Conservation (phyloP, 2,113 vertebrate genomes). For the Hipposideros armiger region DNA sequence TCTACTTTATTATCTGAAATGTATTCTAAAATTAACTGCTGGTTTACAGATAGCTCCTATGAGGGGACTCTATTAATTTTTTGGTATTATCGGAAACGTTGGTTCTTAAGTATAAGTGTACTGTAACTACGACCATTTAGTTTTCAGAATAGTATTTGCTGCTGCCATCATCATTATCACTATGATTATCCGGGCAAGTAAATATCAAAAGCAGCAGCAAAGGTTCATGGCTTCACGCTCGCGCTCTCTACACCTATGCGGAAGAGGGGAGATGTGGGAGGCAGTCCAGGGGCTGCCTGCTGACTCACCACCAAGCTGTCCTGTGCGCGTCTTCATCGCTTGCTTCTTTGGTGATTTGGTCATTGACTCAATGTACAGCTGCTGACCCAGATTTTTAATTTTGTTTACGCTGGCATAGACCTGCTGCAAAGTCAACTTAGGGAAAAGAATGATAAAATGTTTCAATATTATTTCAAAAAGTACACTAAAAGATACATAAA, state of each 20-base stretch:
- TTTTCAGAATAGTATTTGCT: neutral
- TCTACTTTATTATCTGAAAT: neutral
- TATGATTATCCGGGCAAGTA: fast-evolving
- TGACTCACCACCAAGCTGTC: constrained; percentile 71
- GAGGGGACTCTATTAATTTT: neutral
- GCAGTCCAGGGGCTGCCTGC: fast-evolving
- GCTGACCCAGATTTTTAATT: constrained; percentile 91
- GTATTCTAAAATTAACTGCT: neutral
- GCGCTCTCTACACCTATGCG: fast-evolving
- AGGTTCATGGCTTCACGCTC: fast-evolving
- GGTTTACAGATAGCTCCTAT: neutral
- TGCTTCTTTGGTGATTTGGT: constrained; percentile 80
- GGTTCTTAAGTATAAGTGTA: neutral
- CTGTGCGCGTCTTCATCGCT: neutral
- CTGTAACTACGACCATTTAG: fast-evolving
- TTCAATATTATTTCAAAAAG: neutral
- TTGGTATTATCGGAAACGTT: neutral
- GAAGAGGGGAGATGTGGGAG: fast-evolving
- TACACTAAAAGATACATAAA: neutral
- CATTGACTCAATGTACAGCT: constrained; percentile 88
- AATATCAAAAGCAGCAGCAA: fast-evolving
- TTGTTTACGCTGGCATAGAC: constrained; percentile 91
- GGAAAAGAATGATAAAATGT: neutral
- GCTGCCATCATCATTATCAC: fast-evolving
- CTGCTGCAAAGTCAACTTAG: constrained; percentile 91